Percentiles rank a stretch among this genome's conserved stretches.
phyloP scores from a whole-genome alignment of 2,888 invertebrate species.

The Lordiphosa andalusiaca region DNA sequence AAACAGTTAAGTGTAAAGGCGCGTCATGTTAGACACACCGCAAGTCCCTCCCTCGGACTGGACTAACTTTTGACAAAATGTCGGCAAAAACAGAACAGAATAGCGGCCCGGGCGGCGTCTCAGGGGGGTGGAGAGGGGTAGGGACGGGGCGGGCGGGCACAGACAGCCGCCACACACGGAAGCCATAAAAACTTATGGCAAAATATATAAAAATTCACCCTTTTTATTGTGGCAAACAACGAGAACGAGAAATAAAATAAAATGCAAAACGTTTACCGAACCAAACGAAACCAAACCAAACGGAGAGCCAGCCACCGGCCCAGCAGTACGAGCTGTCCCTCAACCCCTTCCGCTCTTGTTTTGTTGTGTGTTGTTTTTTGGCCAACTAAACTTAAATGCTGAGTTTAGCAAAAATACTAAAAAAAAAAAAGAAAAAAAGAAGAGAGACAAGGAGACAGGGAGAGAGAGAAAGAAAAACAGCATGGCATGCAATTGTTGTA shows the following conservation, averaged over 20 bases:
- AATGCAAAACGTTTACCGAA: slow-evolving; percentile 65
- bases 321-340: slow-evolving; percentile 33
- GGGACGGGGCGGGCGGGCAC: slow-evolving; percentile 10
- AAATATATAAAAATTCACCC: slow-evolving; percentile 72
- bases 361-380: slow-evolving; percentile 25
- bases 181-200: slow-evolving; percentile 75
- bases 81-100: slow-evolving; percentile 33
- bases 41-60: slow-evolving; percentile 50
- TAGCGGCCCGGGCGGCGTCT: slow-evolving; percentile 6
- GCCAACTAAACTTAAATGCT: slow-evolving; percentile 68
- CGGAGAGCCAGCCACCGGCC: slow-evolving; percentile 4
- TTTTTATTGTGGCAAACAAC: slow-evolving; percentile 73
- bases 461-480: slow-evolving; percentile 7
- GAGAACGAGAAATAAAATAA: slow-evolving; percentile 65
- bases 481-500: slow-evolving; percentile 66
- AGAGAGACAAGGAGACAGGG: not conserved
- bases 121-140: no score
- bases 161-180: slow-evolving; percentile 67
- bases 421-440: slow-evolving; percentile 12
- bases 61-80: slow-evolving; percentile 71
- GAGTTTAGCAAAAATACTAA: slow-evolving; percentile 63
- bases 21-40: slow-evolving; percentile 68
- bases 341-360: slow-evolving; percentile 38
- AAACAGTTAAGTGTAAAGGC: slow-evolving; percentile 71
- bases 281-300: slow-evolving; percentile 26